Evolutionary conservation across 2,888 invertebrate species (phyloP).

Genomic region (Epinotia ramella): DNA sequence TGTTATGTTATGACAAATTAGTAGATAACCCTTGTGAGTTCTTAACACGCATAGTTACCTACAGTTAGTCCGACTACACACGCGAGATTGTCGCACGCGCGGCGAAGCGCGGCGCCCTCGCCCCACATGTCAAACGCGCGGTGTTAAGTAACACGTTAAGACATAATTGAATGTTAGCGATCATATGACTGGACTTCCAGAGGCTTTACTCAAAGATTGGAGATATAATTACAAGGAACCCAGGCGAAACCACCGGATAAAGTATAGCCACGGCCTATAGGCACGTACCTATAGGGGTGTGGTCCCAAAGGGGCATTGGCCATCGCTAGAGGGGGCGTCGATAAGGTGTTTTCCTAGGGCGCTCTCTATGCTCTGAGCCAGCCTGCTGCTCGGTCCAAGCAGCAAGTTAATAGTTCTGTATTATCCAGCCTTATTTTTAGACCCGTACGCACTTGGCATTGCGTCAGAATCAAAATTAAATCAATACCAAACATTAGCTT

Average conservation of each 20-base stretch:
- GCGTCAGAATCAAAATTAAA: neutral
- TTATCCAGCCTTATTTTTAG: neutral
- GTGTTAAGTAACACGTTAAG: conserved; percentile 41
- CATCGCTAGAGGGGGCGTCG: too few relatives aligned
- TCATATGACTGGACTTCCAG: neutral
- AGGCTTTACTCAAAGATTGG: neutral
- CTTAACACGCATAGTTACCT: neutral
- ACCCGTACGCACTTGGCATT: neutral
- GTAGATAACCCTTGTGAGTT: neutral
- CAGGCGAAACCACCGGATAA: too few relatives aligned
- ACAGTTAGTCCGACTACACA: conserved; percentile 7
- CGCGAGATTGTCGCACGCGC: conserved; percentile 44
- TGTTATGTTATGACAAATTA: too few relatives aligned
- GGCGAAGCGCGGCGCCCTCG: conserved; percentile 59
- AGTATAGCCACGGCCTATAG: too few relatives aligned
- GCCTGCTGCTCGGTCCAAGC: too few relatives aligned
- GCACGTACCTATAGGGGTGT: too few relatives aligned
- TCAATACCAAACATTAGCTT: neutral
- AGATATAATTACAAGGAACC: too few relatives aligned
- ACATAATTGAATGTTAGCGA: conserved; percentile 28
- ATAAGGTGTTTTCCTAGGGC: too few relatives aligned
- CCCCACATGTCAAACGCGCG: conserved; percentile 51
- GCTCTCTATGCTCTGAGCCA: too few relatives aligned
- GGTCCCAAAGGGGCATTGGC: too few relatives aligned
- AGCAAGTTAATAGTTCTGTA: neutral